These are phyloP conservation scores for Lordiphosa fenestrarum DNA, from an alignment of 2,888 invertebrate species.

Conservation along the genomic window DNA sequence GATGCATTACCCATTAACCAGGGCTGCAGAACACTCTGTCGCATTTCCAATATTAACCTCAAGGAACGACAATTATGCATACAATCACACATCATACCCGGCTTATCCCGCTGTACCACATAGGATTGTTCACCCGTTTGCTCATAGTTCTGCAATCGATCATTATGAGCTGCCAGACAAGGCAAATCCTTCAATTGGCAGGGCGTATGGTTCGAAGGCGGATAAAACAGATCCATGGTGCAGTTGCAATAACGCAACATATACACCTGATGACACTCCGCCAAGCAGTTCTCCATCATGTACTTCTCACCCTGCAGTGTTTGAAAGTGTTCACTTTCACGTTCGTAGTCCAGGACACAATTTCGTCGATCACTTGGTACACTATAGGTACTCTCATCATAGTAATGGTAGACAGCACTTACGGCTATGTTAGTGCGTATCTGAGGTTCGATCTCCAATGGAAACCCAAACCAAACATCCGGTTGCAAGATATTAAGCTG, in stretches of 20 bases:
- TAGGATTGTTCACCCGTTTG: slow-evolving; percentile 58
- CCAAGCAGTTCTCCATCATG: slow-evolving; percentile 70
- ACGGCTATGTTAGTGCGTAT: slow-evolving; percentile 55
- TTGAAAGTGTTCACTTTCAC: slow-evolving; percentile 43
- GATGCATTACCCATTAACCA: slow-evolving; percentile 1
- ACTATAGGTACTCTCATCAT: slow-evolving; percentile 52
- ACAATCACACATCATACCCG: slow-evolving; percentile 75
- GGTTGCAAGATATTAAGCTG: slow-evolving; percentile 61
- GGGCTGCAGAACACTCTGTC: slow-evolving; percentile 39
- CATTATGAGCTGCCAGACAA: slow-evolving; percentile 68
- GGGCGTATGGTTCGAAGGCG: slow-evolving; percentile 57
- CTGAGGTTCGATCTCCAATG: slow-evolving; percentile 48
- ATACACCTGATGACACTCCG: slow-evolving; percentile 74
- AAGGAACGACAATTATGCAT: slow-evolving; percentile 74
- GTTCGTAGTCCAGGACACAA: slow-evolving; percentile 71
- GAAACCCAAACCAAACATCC: slow-evolving; percentile 57
- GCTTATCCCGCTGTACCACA: slow-evolving; percentile 38
- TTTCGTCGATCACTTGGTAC: slow-evolving; percentile 48
- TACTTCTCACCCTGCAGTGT: slow-evolving; percentile 66
- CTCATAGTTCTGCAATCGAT: slow-evolving; percentile 49
- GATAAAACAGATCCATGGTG: slow-evolving; percentile 73
- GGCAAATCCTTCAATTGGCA: slow-evolving; percentile 68
- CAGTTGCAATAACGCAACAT: slow-evolving; percentile 73
- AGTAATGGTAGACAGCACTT: slow-evolving; percentile 56
- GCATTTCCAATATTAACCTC: slow-evolving; percentile 55